These are phyloP conservation scores for Atractosteus spatula DNA, from an alignment of 2,113 vertebrate genomes.

Conservation along the genomic window DNA sequence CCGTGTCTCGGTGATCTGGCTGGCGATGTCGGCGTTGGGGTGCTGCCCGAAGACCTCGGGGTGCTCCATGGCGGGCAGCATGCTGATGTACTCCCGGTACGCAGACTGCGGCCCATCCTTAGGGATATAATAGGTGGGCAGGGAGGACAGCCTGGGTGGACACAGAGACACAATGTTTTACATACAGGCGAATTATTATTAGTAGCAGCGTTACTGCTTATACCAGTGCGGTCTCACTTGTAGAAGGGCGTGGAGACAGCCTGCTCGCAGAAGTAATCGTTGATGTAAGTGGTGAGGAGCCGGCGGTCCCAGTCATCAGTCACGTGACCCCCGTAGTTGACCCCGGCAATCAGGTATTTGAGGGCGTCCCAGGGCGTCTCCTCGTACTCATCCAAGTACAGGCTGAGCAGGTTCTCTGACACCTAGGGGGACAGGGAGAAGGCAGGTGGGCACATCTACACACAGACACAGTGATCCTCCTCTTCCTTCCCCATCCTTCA, in stretches of 20 bases:
- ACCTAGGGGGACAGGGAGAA: slow-evolving; percentile 53
- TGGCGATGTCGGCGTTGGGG: slow-evolving; percentile 79
- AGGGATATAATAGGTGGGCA: slow-evolving; percentile 73
- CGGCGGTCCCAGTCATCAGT: slow-evolving; percentile 85
- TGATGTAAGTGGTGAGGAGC: slow-evolving; percentile 81
- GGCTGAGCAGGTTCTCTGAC: slow-evolving; percentile 78
- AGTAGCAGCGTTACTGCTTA: not conserved
- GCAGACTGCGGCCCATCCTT: slow-evolving; percentile 65
- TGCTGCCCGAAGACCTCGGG: slow-evolving; percentile 85
- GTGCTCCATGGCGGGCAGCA: slow-evolving; percentile 70
- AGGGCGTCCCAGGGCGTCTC: slow-evolving; percentile 85
- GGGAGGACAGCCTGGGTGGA: slow-evolving; percentile 64
- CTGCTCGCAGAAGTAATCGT: slow-evolving; percentile 79
- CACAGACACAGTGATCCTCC: not conserved
- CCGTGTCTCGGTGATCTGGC: slow-evolving; percentile 77
- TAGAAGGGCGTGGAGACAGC: slow-evolving; percentile 59
- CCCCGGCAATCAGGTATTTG: slow-evolving; percentile 77
- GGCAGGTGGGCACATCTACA: not conserved
- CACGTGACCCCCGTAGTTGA: slow-evolving; percentile 85
- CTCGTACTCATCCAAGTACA: slow-evolving; percentile 80
- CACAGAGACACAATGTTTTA: slow-evolving; percentile 12
- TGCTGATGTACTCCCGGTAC: slow-evolving; percentile 69
- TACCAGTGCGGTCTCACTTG: slow-evolving; percentile 57
- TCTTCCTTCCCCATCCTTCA: not conserved
- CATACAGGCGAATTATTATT: not conserved